A percentile compares a stretch with the other conserved stretches of the same genome.
phyloP scores from a whole-genome alignment of 30 jellyfish, hydroid and myxozoan genomes.

The Haliclystus octoradiatus region DNA sequence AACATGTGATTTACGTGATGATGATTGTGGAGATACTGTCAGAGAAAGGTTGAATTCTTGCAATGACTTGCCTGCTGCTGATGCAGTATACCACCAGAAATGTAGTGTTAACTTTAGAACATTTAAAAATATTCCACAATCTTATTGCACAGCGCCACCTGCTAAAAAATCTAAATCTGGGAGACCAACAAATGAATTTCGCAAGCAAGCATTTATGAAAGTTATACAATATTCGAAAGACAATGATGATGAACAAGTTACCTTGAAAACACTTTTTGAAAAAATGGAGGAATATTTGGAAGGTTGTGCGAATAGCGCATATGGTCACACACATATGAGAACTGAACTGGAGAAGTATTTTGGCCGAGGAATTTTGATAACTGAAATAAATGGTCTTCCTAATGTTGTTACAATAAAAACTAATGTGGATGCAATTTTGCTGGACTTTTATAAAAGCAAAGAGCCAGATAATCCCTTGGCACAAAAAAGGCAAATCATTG shows the following conservation, averaged over 20 bases:
- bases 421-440: constrained; percentile 3
- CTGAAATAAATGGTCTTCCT: constrained; percentile 9
- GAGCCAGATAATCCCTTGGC: background rate
- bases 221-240: background rate
- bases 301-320: constrained; percentile 9
- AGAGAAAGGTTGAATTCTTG: background rate
- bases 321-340: constrained; percentile 14
- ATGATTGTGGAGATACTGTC: constrained; percentile 10
- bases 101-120: constrained; percentile 12
- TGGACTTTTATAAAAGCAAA: constrained; percentile 1
- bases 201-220: constrained; percentile 4
- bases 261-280: constrained; percentile 1
- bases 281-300: constrained; percentile 10
- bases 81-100: constrained; percentile 17
- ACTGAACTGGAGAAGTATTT: constrained; percentile 4
- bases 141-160: background rate
- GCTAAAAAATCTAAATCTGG: constrained; percentile 1
- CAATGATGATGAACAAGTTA: constrained; percentile 9
- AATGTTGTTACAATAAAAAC: constrained; percentile 14
- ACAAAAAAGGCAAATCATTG: constrained; percentile 4
- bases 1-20: background rate
- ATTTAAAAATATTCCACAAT: constrained; percentile 8
- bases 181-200: constrained; percentile 1
- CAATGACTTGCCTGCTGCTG: constrained; percentile 25
- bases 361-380: constrained; percentile 11